Conservation (phyloP, 64 coral and sea anemone genomes). For the Hydrozoanthus tunicans region DNA sequence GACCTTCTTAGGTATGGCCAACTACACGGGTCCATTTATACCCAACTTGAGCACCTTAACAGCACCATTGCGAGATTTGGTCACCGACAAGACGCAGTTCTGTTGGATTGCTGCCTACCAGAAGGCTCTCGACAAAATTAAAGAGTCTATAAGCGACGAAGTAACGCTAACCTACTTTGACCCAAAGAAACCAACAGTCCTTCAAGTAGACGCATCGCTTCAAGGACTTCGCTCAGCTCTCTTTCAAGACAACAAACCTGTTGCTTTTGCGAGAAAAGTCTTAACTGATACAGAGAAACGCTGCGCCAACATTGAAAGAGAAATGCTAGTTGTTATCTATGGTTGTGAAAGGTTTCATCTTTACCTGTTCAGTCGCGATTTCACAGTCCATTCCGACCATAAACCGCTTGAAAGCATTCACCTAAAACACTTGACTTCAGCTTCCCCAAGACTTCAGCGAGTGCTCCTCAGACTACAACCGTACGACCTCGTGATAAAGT, state of each 20-base stretch:
- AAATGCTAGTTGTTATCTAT: background rate
- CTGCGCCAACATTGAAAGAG: background rate
- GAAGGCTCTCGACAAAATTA: background rate
- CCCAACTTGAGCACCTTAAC: conserved; percentile 64
- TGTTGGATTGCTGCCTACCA: conserved; percentile 17
- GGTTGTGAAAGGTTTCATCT: background rate
- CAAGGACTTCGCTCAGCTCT: background rate
- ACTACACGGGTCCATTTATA: conserved; percentile 73
- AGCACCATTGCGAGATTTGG: conserved; percentile 45
- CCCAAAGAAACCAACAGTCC: background rate
- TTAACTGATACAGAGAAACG: background rate
- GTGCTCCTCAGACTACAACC: conserved; percentile 13
- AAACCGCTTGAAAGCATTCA: background rate
- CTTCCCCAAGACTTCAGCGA: background rate
- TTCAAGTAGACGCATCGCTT: background rate
- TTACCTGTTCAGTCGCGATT: background rate
- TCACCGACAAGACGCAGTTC: conserved; percentile 13
- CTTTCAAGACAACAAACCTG: background rate
- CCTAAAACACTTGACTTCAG: background rate
- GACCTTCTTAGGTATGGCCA: conserved; percentile 62
- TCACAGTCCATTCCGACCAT: background rate
- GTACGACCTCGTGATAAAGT: conserved; percentile 16
- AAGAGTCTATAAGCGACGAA: no score
- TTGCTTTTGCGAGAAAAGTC: background rate
- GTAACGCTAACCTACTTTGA: no score